Base-by-base conservation (phyloP, 1,140 invertebrate species). In the Centruroides sculpturatus region DNA sequence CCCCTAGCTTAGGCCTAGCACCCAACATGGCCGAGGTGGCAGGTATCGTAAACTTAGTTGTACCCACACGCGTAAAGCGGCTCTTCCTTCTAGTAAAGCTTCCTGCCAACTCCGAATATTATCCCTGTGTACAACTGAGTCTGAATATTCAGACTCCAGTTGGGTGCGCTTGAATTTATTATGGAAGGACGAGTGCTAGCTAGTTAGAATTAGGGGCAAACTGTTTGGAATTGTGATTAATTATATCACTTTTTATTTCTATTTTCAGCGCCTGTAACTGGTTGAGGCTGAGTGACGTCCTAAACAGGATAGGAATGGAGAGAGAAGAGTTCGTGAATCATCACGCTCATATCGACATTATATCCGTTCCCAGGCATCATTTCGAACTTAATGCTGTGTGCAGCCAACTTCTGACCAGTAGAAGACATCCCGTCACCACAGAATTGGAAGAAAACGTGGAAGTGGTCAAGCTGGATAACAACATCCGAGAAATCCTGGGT, bases 401-500 rank as follows among this genome's bases (percentile, higher is more conserved):
- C 57, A 58, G 58, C 35, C 59, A 59, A 13, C 62, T 63, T n/a
- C 52, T 63, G 41, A 61, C 52, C 5, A 59, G 59, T 11, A 47
- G 48, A 7, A 59, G 57, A 35, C 46, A 48, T 8, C 50, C 52
- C 35, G 34, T 11, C 35, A 34, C 48, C 35, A 41, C 51, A 23
- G 52, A 59, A 49, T 23, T 48, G 36, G 11, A 35, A 10, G 60
- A 63, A 35, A 49, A 59, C 11, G 47, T 59, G 10, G 66, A 67
- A 34, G 35, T 67, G 9, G 57, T 67, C 13, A 35, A 34, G 34
- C 55, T 64, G 49, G 63, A 67, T 55, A 64, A 65, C 35, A 46
- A 51, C 50, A 63, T 67, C 10, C 48, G 63, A 46, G 55, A 64
- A 54, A 57, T 67, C 35, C 57, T 67, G n/a, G 61, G 66, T 47